A percentile compares a stretch with the other conserved stretches of the same genome.
Evolutionary conservation across 2,797 vertebrate genomes (phyloP).

Genomic region (Epinephelus awoara): DNA sequence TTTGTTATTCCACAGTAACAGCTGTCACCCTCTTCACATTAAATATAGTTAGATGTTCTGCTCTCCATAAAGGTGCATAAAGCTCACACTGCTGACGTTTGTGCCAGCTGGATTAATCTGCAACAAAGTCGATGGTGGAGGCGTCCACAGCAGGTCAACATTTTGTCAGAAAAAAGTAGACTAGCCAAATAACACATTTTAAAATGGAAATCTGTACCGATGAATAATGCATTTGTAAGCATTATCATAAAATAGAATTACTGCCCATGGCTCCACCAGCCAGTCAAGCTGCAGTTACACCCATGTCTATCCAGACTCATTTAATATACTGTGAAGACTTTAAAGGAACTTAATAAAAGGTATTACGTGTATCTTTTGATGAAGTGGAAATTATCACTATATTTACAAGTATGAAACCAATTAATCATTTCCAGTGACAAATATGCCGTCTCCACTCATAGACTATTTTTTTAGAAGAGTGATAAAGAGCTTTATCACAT

Average conservation of each 20-base stretch:
- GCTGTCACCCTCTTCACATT: neutral
- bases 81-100: slow-evolving; percentile 13
- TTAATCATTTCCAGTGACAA: no score
- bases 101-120: slow-evolving; percentile 30
- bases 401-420: no score
- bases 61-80: slow-evolving; percentile 12
- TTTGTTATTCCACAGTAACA: neutral
- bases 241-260: slow-evolving; percentile 12
- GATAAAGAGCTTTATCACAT: no score
- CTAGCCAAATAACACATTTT: slow-evolving; percentile 19
- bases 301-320: no score
- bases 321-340: no score
- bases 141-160: slow-evolving; percentile 42
- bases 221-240: slow-evolving; percentile 47
- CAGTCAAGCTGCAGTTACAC: no score
- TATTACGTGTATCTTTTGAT: no score
- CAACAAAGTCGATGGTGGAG: slow-evolving; percentile 21
- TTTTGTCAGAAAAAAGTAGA: slow-evolving; percentile 4
- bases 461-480: no score
- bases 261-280: no score
- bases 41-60: neutral
- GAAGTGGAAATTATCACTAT: no score
- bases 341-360: no score
- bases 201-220: slow-evolving; percentile 43
- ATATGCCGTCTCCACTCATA: no score